Conservation (phyloP, 2,797 vertebrate genomes). For the Thaleichthys pacificus region DNA sequence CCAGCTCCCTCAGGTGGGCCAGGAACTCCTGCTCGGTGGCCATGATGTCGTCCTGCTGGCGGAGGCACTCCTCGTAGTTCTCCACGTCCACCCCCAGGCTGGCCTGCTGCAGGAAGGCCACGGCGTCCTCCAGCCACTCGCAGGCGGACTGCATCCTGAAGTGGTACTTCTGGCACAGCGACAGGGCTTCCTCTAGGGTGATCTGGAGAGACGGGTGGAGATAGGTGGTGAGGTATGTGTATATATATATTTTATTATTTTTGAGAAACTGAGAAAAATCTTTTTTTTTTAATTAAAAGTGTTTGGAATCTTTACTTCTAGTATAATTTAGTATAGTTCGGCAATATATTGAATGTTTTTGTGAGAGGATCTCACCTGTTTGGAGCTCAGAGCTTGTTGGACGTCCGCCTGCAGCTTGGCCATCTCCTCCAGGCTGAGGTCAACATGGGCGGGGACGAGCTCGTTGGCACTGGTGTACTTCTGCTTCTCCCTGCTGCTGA, state of each 20-base stretch:
- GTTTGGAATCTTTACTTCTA: too few species aligned
- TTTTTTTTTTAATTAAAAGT: neutral
- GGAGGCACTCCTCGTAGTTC: conserved; percentile 88
- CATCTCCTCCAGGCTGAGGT: conserved; percentile 85
- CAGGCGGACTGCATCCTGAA: conserved; percentile 86
- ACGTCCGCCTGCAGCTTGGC: conserved; percentile 85
- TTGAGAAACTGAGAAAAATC: neutral
- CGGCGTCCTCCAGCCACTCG: conserved; percentile 94
- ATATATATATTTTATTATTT: neutral
- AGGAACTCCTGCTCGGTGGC: conserved; percentile 85
- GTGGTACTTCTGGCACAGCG: conserved; percentile 88
- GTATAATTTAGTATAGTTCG: too few species aligned
- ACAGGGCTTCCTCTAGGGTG: conserved; percentile 83
- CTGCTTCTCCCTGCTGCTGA: conserved; percentile 90
- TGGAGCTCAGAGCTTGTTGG: conserved; percentile 81
- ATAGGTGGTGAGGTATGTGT: neutral
- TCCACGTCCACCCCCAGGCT: conserved; percentile 90
- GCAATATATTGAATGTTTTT: neutral
- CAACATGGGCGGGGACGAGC: conserved; percentile 84
- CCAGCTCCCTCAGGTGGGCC: conserved; percentile 80
- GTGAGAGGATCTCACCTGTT: conserved; percentile 78
- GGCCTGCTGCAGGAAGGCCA: conserved; percentile 86
- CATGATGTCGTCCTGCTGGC: conserved; percentile 86
- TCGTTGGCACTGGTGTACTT: conserved; percentile 88
- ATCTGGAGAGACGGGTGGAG: conserved; percentile 67